Conservation (phyloP, 2,888 invertebrate species). For the Leptothorax acervorum region DNA sequence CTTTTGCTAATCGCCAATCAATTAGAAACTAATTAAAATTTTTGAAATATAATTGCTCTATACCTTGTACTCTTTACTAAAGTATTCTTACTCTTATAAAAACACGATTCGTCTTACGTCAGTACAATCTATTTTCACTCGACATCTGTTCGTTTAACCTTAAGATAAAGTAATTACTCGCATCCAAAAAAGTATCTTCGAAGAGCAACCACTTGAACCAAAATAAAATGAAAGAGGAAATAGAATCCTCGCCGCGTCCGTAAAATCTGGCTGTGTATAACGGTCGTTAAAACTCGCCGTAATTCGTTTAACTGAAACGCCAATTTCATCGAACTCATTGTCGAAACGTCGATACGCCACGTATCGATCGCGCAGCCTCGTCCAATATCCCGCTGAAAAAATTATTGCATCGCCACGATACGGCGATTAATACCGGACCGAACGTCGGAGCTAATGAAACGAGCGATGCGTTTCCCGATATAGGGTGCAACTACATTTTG, state of each 20-base stretch:
- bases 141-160: not conserved
- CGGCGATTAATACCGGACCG: slow-evolving; percentile 24
- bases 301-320: slow-evolving; percentile 42
- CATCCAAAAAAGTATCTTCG: not conserved
- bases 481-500: not conserved
- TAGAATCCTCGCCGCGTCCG: slow-evolving; percentile 27
- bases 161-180: slow-evolving; percentile 9
- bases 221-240: not conserved
- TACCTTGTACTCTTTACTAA: not conserved
- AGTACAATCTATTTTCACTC: not conserved
- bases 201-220: not conserved
- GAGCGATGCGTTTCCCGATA: not conserved
- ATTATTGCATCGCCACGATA: slow-evolving; percentile 19
- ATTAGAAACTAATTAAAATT: not conserved
- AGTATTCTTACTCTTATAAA: not conserved
- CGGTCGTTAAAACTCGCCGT: slow-evolving; percentile 34
- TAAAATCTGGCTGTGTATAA: slow-evolving; percentile 15
- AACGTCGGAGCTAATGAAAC: slow-evolving; percentile 24
- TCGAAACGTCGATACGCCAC: slow-evolving; percentile 13
- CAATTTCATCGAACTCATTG: slow-evolving; percentile 14
- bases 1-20: not conserved
- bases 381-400: slow-evolving; percentile 16
- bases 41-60: not conserved
- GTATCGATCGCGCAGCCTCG: not conserved
- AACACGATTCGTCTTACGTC: not conserved